phyloP scores from a whole-genome alignment of 2,113 vertebrate genomes.

The Coregonus clupeaformis region DNA sequence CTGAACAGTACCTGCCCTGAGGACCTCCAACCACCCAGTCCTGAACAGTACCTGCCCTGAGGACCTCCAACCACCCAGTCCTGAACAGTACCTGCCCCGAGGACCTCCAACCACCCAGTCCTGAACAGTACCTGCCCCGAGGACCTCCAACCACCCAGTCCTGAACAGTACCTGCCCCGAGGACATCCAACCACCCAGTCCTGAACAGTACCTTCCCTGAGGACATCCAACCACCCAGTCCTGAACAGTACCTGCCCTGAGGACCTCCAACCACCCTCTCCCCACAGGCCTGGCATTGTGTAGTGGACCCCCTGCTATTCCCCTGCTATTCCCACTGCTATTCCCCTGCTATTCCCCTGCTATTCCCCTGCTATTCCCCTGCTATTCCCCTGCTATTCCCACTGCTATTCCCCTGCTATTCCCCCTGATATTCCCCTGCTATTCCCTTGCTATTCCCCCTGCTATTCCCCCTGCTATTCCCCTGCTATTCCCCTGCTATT shows the following conservation, averaged over 20 bases:
- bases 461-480: too few relatives aligned
- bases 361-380: too few relatives aligned
- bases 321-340: too few relatives aligned
- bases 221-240: not conserved
- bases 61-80: not conserved
- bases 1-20: not conserved
- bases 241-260: conserved; percentile 1
- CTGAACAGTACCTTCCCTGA: not conserved
- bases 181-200: not conserved
- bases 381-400: too few relatives aligned
- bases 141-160: not conserved
- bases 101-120: not conserved
- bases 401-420: too few relatives aligned
- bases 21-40: not conserved
- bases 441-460: too few relatives aligned
- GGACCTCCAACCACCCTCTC: not conserved
- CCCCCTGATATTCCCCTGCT: too few relatives aligned
- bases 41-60: conserved; percentile 1
- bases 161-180: conserved; percentile 1
- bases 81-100: conserved; percentile 1
- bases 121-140: conserved; percentile 1
- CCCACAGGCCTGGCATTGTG: too few relatives aligned
- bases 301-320: not conserved
- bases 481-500: too few relatives aligned
- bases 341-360: too few relatives aligned